Base-by-base conservation (phyloP, 2,888 invertebrate genomes). In the Entomobrya proxima region DNA sequence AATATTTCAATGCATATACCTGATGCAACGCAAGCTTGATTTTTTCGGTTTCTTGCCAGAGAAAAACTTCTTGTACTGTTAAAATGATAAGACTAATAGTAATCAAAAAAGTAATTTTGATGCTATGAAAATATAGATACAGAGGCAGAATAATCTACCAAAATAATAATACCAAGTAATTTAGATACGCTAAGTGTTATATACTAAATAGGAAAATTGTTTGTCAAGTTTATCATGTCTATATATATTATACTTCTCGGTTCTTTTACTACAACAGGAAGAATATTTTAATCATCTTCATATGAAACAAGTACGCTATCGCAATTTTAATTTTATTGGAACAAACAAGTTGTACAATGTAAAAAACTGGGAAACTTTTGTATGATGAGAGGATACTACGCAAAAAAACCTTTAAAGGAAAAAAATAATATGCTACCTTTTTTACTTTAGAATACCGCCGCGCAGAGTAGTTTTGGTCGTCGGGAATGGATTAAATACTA, bases 301-400 rank as follows among this genome's bases (percentile, higher is more conserved):
- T 55, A 24, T 9, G 24, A 55, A 72, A 44, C 15, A 47, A 6
- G 47, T 74, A 50, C 74, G 74, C 74, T 74, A n/a, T 74, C 74
- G 74, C 74, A 74, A 74, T 74, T 74, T 74, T 74, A 74, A 74
- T 74, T 50, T 27, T 74, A 74, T 32, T 50, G 50, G 74, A 74
- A 74, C 74, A 47, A 74, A 50, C 74, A 18, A 50, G 74, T 74
- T 74, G 74, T 74, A 74, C 74, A 74, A 74, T 74, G 47, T 74
- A 74, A 11, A 72, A 50, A 74, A 47, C 67, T 74, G 74, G 50
- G 74, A 50, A 27, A 74, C 50, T 74, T 74, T 74, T 74, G 50
- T 74, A 74, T 74, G 44, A 11, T n/a, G 40, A 67, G 40, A 67
- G 67, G 15, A n/a, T n/a, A n/a, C n/a, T n/a, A n/a, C n/a, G n/a